A percentile compares a stretch with the other conserved stretches of the same genome.
Conservation (phyloP, 23 tunicate genomes). For the Styela clava region DNA sequence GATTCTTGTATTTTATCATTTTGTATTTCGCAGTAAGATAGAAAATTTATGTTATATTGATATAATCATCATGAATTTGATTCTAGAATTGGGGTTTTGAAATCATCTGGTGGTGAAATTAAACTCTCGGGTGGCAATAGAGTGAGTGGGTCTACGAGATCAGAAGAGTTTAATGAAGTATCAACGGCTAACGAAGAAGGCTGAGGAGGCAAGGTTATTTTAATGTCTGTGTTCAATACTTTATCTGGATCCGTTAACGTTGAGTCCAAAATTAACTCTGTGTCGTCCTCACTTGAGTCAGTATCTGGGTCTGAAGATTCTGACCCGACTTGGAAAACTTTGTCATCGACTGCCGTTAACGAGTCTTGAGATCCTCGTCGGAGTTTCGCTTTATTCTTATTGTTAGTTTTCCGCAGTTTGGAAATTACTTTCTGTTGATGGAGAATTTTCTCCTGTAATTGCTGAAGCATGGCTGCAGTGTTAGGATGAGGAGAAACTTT, state of each 20-base stretch:
- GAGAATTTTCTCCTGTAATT: constrained; percentile 61
- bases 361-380: neutral
- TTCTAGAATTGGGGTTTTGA: neutral
- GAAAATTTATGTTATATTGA: no score
- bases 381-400: neutral
- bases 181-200: neutral
- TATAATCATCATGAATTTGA: neutral
- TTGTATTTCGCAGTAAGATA: no score
- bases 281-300: constrained; percentile 41
- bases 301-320: neutral
- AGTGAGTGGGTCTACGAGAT: neutral
- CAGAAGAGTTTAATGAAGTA: neutral
- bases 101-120: neutral
- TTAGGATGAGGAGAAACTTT: constrained; percentile 14
- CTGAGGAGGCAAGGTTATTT: neutral
- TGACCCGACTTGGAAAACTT: neutral
- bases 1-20: no score
- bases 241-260: constrained; percentile 39
- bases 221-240: constrained; percentile 18
- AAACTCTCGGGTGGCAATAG: neutral
- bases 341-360: neutral
- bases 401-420: constrained; percentile 8
- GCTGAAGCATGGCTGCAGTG: constrained; percentile 51
- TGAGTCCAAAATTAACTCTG: constrained; percentile 55
- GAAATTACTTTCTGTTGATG: constrained; percentile 64